Evolutionary conservation across 1,140 invertebrate species (phyloP), one percentile per base, ranked within the genome.

Genomic region (Pinna nobilis): DNA sequence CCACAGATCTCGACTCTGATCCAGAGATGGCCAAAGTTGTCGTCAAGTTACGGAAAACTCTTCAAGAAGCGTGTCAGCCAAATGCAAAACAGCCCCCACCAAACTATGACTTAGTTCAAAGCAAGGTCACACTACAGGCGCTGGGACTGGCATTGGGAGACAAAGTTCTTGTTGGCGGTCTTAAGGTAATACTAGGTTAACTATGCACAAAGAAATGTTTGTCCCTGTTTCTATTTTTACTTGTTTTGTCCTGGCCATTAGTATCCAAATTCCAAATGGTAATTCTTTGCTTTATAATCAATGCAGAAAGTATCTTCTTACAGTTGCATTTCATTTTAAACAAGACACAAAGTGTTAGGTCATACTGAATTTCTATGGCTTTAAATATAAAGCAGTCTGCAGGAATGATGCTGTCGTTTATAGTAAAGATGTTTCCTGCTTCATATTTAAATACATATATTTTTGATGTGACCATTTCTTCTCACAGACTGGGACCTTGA

Each of bases 141-240:
- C 82, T 91, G 63, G 90, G 90, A 25, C 74, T 92, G 3, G 85
- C 87, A 68, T 65, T 91, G 11, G 91, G 91, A 5, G 89, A 90
- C 70, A 88, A 87, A 63, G 88, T 90, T n/a, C 61, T 90, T 4
- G 87, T 90, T 25, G 86, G 82, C 61, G 87, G 87, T 20, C 73
- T 84, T 0, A 90, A 89, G 82, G 88, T 89, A 67, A 71, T 53
- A 2, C 20, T 47, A 53, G 32, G 15, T 23, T 25, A 6, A 13
- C 20, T 11, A 53, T 28, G 50, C 28, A 23, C 1, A 50, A 3
- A 50, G 9, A 13, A 23, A 23, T 1, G 9, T 25, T 11, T 18
- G 30, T 25, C 30, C 11, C 0, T 20, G 11, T 3, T 51, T 23
- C 5, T 1, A 18, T 53, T 53, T 11, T 11, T 53, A 28, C 7